Conservation (phyloP, 2,888 invertebrate genomes). For the Diaphora mendica region DNA sequence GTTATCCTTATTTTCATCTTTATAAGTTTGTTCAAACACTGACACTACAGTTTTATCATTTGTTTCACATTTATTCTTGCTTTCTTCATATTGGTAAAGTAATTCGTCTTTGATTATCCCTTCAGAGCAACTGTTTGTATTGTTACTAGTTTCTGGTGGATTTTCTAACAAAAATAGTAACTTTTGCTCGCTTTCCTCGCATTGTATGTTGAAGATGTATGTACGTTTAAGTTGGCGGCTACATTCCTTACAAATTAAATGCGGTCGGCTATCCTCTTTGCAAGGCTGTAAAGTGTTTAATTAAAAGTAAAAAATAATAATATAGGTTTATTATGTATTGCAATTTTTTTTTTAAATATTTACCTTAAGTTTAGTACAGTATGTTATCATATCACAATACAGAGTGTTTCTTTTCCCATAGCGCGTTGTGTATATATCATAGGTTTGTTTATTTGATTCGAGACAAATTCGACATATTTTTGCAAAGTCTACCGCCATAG, state of each 20-base stretch:
- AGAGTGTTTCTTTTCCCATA: slow-evolving; percentile 70
- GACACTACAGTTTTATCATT: slow-evolving; percentile 23
- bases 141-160: slow-evolving; percentile 10
- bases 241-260: slow-evolving; percentile 77
- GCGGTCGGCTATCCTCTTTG: slow-evolving; percentile 73
- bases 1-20: slow-evolving; percentile 48
- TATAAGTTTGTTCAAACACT: slow-evolving; percentile 43
- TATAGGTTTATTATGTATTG: background rate
- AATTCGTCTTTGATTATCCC: slow-evolving; percentile 38
- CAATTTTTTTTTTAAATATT: background rate
- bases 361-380: slow-evolving; percentile 77
- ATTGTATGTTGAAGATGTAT: slow-evolving; percentile 72
- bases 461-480: slow-evolving; percentile 78
- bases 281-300: slow-evolving; percentile 61
- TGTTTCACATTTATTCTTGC: slow-evolving; percentile 22
- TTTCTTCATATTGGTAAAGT: slow-evolving; percentile 28
- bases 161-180: slow-evolving; percentile 57
- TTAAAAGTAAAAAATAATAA: slow-evolving; percentile 4
- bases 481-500: slow-evolving; percentile 65
- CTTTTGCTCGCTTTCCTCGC: slow-evolving; percentile 72
- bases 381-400: slow-evolving; percentile 74
- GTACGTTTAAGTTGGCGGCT: slow-evolving; percentile 70
- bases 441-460: slow-evolving; percentile 63
- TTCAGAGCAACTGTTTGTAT: slow-evolving; percentile 24
- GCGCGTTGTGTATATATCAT: slow-evolving; percentile 74